Evolutionary conservation across 2,888 invertebrate species (phyloP), one percentile per base, ranked within the genome.

Genomic region (Timema cristinae): DNA sequence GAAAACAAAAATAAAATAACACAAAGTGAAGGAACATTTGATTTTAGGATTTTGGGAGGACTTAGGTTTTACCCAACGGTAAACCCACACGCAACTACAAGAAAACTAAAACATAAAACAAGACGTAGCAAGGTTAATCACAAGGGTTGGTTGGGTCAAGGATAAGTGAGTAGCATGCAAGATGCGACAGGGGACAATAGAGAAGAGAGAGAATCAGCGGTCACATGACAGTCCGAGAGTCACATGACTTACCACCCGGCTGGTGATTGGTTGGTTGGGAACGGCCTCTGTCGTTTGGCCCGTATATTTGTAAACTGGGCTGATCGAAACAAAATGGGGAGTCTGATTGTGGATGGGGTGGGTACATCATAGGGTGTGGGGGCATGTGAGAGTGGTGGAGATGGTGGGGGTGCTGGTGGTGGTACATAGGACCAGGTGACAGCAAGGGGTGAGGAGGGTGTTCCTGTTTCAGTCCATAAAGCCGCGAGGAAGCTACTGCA

Each of bases 261-360:
- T 83, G 83, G 81, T 83, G 83, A 82, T 79, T 81, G 79, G 81
- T 80, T 78, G 81, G 75, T 71, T 72, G 75, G 72, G 74, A 74
- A 67, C 74, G 75, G 71, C 73, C 74, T 69, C 75, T 73, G 70
- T 75, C 76, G 73, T 73, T 75, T 71, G 75, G 74, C 72, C 81
- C 77, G 81, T 83, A 83, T 77, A 82, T 79, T 79, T 81, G 79
- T 78, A 82, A 81, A 73, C 81, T 83, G 81, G 84, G 82, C 82
- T 86, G 86, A 84, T 87, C 86, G 82, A 86, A 86, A 85, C 86
- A 86, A 84, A 85, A 86, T 83, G 85, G 85, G 82, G 82, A 83
- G 79, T 84, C 84, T 81, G 83, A 51, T 83, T 82, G 75, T 68
- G 72, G 73, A 56, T 81, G 83, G 83, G 79, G 80, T 79, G 80